phyloP scores from a whole-genome alignment of 2,888 invertebrate genomes.

The Philhelius pedissequus region DNA sequence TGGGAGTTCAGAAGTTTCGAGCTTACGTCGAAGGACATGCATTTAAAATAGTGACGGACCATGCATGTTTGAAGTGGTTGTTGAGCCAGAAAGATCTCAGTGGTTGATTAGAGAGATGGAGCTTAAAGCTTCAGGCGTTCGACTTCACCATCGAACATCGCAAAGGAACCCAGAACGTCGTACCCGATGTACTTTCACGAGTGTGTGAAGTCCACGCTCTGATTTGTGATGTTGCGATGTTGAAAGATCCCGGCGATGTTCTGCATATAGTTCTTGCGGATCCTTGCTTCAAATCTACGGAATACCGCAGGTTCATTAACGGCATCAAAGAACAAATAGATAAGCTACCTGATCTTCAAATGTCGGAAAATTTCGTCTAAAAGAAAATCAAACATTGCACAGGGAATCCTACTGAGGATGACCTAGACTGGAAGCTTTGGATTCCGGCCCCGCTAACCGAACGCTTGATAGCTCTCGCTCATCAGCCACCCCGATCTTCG shows the following conservation, averaged over 20 bases:
- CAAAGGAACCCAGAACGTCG: neutral
- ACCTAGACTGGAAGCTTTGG: neutral
- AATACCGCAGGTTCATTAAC: neutral
- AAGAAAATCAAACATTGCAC: too few species aligned
- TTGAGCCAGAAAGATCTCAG: neutral
- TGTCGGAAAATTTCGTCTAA: too few species aligned
- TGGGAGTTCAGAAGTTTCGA: too few species aligned
- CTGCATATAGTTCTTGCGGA: neutral
- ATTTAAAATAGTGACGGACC: too few species aligned
- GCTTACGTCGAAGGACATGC: neutral
- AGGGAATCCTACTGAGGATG: neutral
- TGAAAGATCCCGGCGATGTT: neutral
- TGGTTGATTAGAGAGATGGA: neutral
- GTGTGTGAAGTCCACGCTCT: neutral
- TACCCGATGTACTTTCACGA: too few species aligned
- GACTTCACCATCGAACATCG: neutral
- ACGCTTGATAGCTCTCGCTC: neutral
- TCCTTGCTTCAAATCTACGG: neutral
- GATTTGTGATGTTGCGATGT: neutral
- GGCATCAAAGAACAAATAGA: neutral
- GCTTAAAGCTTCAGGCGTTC: neutral
- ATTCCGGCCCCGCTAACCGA: neutral
- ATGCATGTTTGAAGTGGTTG: neutral
- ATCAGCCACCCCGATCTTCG: constrained; percentile 4
- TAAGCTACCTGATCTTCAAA: neutral